phyloP scores from a whole-genome alignment of 2,113 vertebrate genomes.

The Morone chrysops region DNA sequence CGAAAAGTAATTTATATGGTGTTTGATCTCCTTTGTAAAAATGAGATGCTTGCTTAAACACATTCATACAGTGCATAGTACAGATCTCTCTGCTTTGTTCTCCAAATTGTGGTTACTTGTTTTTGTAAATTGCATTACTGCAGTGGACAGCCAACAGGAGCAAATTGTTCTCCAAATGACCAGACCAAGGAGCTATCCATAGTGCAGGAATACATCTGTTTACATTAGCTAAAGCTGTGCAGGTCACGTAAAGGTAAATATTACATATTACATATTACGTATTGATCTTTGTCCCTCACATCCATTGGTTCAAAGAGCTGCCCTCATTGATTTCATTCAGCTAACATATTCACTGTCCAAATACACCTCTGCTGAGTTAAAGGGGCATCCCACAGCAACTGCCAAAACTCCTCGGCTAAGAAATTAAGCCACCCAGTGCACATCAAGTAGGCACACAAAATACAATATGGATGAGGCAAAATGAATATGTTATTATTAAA shows the following conservation, averaged over 20 bases:
- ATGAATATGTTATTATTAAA: conserved; percentile 30
- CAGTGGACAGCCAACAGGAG: conserved; percentile 9
- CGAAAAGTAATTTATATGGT: conserved; percentile 68
- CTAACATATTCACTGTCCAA: conserved; percentile 4
- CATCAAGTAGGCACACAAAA: background rate
- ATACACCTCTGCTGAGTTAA: conserved; percentile 7
- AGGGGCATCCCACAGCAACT: background rate
- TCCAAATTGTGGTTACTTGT: conserved; percentile 39
- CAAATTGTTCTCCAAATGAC: conserved; percentile 15
- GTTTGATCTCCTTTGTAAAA: conserved; percentile 70
- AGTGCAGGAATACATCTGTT: conserved; percentile 27
- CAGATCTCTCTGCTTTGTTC: conserved; percentile 53
- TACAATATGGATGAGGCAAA: conserved; percentile 19
- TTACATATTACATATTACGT: conserved; percentile 31
- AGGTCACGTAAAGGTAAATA: conserved; percentile 49
- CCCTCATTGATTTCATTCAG: conserved; percentile 24
- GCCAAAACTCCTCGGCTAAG: conserved; percentile 1
- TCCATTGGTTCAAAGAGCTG: conserved; percentile 43
- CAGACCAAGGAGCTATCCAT: background rate
- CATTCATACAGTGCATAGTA: conserved; percentile 42
- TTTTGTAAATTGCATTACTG: conserved; percentile 35
- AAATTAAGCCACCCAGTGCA: conserved; percentile 4
- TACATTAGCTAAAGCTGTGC: conserved; percentile 47
- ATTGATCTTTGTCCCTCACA: conserved; percentile 56
- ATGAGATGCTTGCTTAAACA: conserved; percentile 66